Evolutionary conservation across 2,888 invertebrate species (phyloP).

Genomic region (Scaptomyza caliginosa): DNA sequence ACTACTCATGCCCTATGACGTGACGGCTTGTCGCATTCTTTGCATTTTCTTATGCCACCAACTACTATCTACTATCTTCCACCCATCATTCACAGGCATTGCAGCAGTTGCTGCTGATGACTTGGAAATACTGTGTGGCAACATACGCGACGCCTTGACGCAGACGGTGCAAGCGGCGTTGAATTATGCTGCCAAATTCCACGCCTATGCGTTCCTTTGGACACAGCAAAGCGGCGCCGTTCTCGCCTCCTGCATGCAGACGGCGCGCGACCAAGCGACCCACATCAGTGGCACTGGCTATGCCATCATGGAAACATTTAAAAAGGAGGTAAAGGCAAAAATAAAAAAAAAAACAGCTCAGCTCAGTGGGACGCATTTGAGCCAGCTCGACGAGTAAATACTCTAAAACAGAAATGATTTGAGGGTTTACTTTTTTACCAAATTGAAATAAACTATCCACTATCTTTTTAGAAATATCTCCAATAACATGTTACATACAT

Average conservation of each 20-base stretch:
- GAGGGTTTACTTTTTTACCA: too few relatives aligned
- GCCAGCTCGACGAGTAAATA: neutral
- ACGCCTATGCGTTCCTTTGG: constrained; percentile 80
- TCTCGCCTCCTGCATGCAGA: constrained; percentile 65
- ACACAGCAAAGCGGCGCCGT: constrained; percentile 69
- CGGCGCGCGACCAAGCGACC: constrained; percentile 55
- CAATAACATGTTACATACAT: neutral
- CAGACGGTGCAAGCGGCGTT: constrained; percentile 72
- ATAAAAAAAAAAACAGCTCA: neutral
- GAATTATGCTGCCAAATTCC: constrained; percentile 78
- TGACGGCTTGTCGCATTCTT: constrained; percentile 27
- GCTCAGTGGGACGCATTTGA: too few relatives aligned
- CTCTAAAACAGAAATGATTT: neutral
- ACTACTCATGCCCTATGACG: constrained; percentile 1
- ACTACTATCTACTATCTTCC: neutral
- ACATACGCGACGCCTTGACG: constrained; percentile 66
- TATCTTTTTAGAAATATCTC: neutral
- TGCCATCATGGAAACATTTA: constrained; percentile 81
- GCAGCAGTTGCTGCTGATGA: constrained; percentile 52
- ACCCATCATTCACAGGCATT: constrained; percentile 10
- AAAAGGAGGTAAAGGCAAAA: constrained; percentile 76
- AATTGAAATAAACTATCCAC: too few relatives aligned
- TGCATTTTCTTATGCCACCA: constrained; percentile 21
- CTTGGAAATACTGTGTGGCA: constrained; percentile 64
- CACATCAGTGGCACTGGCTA: constrained; percentile 71